Base-by-base conservation (phyloP, 2,113 vertebrate species). In the Macroglossus sobrinus region DNA sequence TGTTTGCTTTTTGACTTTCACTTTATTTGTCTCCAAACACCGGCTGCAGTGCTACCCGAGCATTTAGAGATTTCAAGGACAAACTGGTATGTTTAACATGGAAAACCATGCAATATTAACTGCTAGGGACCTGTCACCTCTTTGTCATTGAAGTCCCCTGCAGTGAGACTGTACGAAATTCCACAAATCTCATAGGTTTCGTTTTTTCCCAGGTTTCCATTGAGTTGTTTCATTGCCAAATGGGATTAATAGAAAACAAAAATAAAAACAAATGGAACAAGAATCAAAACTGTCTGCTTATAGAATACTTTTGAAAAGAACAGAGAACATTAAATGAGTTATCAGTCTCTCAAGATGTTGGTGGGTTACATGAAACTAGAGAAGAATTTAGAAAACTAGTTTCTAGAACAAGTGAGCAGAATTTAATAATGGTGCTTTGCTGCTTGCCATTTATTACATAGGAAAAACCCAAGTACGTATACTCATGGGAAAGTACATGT, bases 321-420 rank as follows among this genome's bases (percentile, higher is more conserved):
- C 10, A 40, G 74, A 74, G 53, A 81, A 50, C 12, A 43, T 80
- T 47, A 79, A 75, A 43, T 45, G 33, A 64, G 57, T 19, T 53
- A 18, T 53, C 16, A 53, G 12, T 35, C 50, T 75, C 10, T 89
- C 5, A 72, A 71, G 2, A 63, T 21, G 13, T 35, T 7, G 10
- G 28, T 55, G 26, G 35, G 45, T 80, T 94, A 40, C 59, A 71
- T 94, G 57, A 88, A 63, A 76, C 79, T 93, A 89, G 91, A 93
- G 82, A 93, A 93, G 84, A 96, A 95, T 94, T 89, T 43, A 96
- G 87, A 88, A 97, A 98, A 91, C n/a, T 66, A 91, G 9, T 95
- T 86, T 98, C 30, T 59, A 90, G 45, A 92, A 78, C 84, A 97
- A 80, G 92, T 94, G 63, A 69, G 64, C 0, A 0, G 79, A 95